These are phyloP conservation scores for Lipotes vexillifer DNA, from an alignment of 2,113 vertebrate genomes.

Conservation along the genomic window DNA sequence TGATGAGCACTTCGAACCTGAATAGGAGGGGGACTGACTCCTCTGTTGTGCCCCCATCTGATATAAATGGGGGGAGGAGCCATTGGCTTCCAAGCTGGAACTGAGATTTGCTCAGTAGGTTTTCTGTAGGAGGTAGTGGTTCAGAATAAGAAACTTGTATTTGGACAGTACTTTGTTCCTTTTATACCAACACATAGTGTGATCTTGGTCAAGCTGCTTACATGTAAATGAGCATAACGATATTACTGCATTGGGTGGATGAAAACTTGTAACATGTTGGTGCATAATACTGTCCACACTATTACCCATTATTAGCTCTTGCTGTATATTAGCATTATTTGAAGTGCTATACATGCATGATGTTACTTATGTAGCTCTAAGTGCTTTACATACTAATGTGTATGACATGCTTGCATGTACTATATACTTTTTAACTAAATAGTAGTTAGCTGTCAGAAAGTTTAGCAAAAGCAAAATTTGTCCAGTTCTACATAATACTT, in stretches of 20 bases:
- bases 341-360: not conserved
- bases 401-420: not conserved
- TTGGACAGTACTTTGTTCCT: not conserved
- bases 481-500: not conserved
- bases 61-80: fast-evolving
- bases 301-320: not conserved
- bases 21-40: not conserved
- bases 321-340: not conserved
- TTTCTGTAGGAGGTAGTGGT: not conserved
- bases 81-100: not conserved
- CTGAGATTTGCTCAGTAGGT: not conserved
- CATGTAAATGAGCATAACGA: not conserved
- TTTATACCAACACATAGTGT: not conserved
- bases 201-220: not conserved
- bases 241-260: too few species aligned
- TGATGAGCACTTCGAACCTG: not conserved
- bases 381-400: not conserved
- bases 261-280: not conserved
- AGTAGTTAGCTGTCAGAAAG: not conserved
- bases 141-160: not conserved
- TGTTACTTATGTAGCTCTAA: not conserved
- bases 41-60: not conserved
- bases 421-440: not conserved
- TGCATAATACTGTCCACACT: not conserved
- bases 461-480: not conserved